phyloP scores from a whole-genome alignment of 2,797 vertebrate species.

The Paramormyrops hopkinsi region DNA sequence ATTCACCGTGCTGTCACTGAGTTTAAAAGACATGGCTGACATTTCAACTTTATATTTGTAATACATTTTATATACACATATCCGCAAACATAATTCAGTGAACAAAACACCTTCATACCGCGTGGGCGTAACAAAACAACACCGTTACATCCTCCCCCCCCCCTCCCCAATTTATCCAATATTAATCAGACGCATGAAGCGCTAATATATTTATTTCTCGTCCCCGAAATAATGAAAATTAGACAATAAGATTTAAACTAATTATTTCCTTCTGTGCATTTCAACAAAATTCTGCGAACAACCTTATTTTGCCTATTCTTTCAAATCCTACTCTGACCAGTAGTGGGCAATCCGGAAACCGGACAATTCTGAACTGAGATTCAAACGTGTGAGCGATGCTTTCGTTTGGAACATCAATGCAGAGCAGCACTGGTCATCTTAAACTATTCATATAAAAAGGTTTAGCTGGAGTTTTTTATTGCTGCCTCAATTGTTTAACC shows the following conservation, averaged over 20 bases:
- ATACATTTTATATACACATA: neutral
- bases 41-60: neutral
- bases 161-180: neutral
- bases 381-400: neutral
- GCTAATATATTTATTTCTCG: neutral
- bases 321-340: constrained; percentile 16
- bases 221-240: neutral
- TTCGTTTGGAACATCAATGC: neutral
- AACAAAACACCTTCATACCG: neutral
- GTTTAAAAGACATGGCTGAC: neutral
- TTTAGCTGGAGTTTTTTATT: neutral
- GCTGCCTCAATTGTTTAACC: neutral
- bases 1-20: constrained; percentile 9
- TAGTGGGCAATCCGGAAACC: constrained; percentile 19
- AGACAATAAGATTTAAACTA: neutral
- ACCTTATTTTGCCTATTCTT: neutral
- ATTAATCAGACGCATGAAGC: neutral
- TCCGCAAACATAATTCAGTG: neutral
- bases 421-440: neutral
- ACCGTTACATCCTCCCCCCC: neutral
- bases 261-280: neutral
- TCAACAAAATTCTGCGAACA: neutral
- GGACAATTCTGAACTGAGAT: neutral
- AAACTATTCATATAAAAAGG: neutral
- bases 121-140: neutral